These are phyloP conservation scores for Aphelenchoides bicaudatus DNA, from an alignment of 2,888 invertebrate species.

Conservation along the genomic window DNA sequence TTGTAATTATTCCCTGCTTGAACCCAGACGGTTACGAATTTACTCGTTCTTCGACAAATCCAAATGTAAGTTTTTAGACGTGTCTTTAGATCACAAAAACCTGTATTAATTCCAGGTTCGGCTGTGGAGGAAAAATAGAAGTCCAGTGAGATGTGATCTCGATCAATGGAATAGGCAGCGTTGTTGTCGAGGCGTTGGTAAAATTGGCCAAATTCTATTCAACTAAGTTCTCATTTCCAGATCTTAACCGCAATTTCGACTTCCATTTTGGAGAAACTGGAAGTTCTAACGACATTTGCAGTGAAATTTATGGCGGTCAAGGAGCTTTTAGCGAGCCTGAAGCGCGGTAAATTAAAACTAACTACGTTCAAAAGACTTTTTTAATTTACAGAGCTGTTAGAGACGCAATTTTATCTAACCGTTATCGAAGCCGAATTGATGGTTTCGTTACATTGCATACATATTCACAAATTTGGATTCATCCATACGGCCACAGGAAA, in stretches of 20 bases:
- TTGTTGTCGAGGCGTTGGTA: constrained; percentile 54
- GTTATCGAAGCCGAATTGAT: constrained; percentile 52
- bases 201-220: constrained; percentile 25
- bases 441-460: constrained; percentile 60
- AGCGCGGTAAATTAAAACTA: constrained; percentile 34
- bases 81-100: no score
- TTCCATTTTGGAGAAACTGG: constrained; percentile 52
- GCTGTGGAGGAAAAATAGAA: constrained; percentile 49
- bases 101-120: constrained; percentile 32
- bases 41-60: constrained; percentile 38
- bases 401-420: constrained; percentile 44
- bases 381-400: constrained; percentile 46
- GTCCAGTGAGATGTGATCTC: constrained; percentile 36
- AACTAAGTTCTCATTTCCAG: constrained; percentile 34
- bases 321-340: constrained; percentile 60
- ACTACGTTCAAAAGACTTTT: constrained; percentile 9
- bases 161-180: constrained; percentile 50
- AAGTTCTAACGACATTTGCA: constrained; percentile 56
- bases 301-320: constrained; percentile 58
- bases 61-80: constrained; percentile 40
- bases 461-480: constrained; percentile 60
- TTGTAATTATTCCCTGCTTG: constrained; percentile 37
- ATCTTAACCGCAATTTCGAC: constrained; percentile 35
- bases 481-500: constrained; percentile 58
- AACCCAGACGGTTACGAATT: constrained; percentile 45